These are phyloP conservation scores for Eurystomus glaucurus DNA, from an alignment of 2,797 vertebrate genomes.

Conservation along the genomic window DNA sequence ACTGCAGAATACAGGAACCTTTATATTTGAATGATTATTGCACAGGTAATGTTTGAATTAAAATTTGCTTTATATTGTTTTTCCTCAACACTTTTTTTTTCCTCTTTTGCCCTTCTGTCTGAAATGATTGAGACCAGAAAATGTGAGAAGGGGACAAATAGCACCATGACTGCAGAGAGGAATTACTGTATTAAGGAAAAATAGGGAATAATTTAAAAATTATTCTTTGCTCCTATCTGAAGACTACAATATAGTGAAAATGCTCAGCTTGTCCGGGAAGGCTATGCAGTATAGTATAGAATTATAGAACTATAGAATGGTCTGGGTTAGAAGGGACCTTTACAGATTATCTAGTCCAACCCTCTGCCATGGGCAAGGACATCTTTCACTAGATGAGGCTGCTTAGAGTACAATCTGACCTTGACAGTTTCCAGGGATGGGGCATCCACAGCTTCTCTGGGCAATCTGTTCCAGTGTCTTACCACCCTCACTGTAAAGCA, in stretches of 20 bases:
- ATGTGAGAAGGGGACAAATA: neutral
- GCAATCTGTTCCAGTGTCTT: neutral
- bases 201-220: neutral
- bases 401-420: neutral
- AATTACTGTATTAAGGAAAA: neutral
- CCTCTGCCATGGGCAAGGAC: neutral
- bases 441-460: neutral
- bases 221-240: neutral
- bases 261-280: neutral
- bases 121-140: neutral
- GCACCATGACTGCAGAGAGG: rapidly evolving
- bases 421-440: rapidly evolving
- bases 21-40: neutral
- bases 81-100: neutral
- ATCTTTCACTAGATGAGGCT: neutral
- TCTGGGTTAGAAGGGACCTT: neutral
- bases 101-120: neutral
- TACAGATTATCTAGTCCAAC: neutral
- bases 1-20: neutral
- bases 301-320: neutral
- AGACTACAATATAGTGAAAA: neutral
- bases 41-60: neutral
- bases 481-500: neutral
- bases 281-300: neutral
- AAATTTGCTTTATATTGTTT: neutral